A percentile compares a stretch with the other conserved stretches of the same genome.
Evolutionary conservation across 2,797 vertebrate species (phyloP).

Genomic region (Pseudopleuronectes americanus): DNA sequence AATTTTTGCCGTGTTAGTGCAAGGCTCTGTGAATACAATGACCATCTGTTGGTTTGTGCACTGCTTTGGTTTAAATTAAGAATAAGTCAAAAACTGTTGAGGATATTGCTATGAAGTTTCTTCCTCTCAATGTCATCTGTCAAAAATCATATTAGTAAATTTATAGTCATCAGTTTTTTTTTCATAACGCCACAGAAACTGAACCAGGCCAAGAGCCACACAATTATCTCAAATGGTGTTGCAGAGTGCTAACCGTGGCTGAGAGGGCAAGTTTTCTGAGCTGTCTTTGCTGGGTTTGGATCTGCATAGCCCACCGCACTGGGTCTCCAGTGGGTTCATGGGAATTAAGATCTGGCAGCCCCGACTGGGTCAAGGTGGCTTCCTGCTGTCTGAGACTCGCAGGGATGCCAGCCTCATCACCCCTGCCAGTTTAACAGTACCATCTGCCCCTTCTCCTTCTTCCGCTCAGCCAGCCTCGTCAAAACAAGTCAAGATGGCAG

Average conservation of each 20-base stretch:
- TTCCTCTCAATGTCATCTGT: slow-evolving; percentile 3
- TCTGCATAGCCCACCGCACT: slow-evolving; percentile 40
- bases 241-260: slow-evolving; percentile 28
- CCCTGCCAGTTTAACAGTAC: slow-evolving; percentile 73
- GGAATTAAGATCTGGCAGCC: slow-evolving; percentile 67
- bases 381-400: slow-evolving; percentile 61
- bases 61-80: background rate
- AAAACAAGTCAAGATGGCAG: slow-evolving; percentile 84
- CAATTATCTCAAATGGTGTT: slow-evolving; percentile 34
- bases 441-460: slow-evolving; percentile 79
- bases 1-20: too few species aligned
- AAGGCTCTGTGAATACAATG: too few species aligned
- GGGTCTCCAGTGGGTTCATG: slow-evolving; percentile 55
- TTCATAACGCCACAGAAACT: slow-evolving; percentile 19
- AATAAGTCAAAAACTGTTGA: too few species aligned
- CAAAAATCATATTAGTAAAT: slow-evolving; percentile 28
- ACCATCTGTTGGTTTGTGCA: background rate
- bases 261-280: slow-evolving; percentile 48
- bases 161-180: slow-evolving; percentile 18
- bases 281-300: slow-evolving; percentile 14
- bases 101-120: background rate
- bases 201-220: slow-evolving; percentile 25
- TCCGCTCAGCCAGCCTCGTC: slow-evolving; percentile 70
- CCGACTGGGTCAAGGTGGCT: slow-evolving; percentile 71
- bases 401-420: slow-evolving; percentile 68